A percentile compares a stretch with the other conserved stretches of the same genome.
Evolutionary conservation across 2,113 vertebrate genomes (phyloP).

Genomic region (Epinephelus lanceolatus): DNA sequence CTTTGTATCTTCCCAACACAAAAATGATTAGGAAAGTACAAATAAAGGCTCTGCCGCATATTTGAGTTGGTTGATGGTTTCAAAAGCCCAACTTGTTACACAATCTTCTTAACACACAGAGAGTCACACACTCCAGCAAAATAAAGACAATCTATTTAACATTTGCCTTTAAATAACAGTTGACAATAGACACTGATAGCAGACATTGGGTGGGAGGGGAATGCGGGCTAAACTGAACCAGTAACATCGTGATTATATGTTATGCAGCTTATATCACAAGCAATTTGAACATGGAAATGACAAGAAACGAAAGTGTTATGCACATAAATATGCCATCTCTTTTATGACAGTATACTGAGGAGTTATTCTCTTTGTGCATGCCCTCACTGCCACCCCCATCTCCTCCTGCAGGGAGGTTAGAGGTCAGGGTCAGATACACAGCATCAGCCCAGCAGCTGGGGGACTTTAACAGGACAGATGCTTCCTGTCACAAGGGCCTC

Average conservation of each 20-base stretch:
- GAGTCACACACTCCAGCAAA: background rate
- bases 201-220: too few relatives aligned
- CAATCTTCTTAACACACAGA: background rate
- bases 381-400: background rate
- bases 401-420: background rate
- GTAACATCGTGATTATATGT: background rate
- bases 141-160: background rate
- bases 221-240: background rate
- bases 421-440: background rate
- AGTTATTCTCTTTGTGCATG: background rate
- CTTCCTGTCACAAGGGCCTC: slow-evolving; percentile 18
- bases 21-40: background rate
- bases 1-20: background rate
- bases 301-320: too few relatives aligned
- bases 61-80: background rate
- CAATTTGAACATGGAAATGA: background rate
- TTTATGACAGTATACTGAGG: background rate
- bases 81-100: background rate
- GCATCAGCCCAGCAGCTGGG: background rate
- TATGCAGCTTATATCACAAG: background rate
- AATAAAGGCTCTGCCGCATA: background rate
- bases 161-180: background rate
- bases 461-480: slow-evolving; percentile 14
- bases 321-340: too few relatives aligned
- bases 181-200: background rate